phyloP scores from a whole-genome alignment of 2,113 vertebrate species.

The Onychostoma macrolepis region DNA sequence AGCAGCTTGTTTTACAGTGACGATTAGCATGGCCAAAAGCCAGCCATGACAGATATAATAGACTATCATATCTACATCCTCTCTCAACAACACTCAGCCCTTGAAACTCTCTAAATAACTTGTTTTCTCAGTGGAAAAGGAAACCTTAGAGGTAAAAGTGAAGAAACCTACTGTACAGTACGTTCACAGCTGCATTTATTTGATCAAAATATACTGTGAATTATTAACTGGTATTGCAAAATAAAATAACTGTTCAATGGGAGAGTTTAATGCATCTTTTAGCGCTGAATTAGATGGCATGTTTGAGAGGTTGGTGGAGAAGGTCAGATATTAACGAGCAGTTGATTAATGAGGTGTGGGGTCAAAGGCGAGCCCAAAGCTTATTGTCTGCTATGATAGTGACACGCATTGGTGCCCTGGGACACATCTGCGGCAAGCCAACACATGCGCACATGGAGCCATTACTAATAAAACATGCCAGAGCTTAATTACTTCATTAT shows the following conservation, averaged over 20 bases:
- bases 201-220: no score
- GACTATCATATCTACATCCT: slow-evolving; percentile 20
- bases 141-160: slow-evolving; percentile 2
- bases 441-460: slow-evolving; percentile 21
- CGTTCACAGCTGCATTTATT: no score
- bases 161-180: not conserved
- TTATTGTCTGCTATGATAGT: slow-evolving; percentile 43
- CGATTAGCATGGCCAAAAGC: slow-evolving; percentile 11
- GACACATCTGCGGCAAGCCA: slow-evolving; percentile 4
- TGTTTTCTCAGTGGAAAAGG: not conserved
- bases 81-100: not conserved
- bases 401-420: slow-evolving; percentile 25
- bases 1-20: slow-evolving; percentile 31
- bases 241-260: not conserved
- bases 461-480: slow-evolving; percentile 40
- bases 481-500: slow-evolving; percentile 24
- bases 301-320: slow-evolving; percentile 1
- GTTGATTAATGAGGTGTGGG: slow-evolving; percentile 48
- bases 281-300: slow-evolving; percentile 17
- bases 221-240: no score
- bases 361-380: slow-evolving; percentile 29
- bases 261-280: not conserved
- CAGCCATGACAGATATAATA: slow-evolving; percentile 2
- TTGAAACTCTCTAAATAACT: slow-evolving; percentile 2
- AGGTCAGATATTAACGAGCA: slow-evolving; percentile 10